A percentile compares a stretch with the other conserved stretches of the same genome.
phyloP scores from a whole-genome alignment of 2,113 vertebrate genomes.

The Uropsilus gracilis region DNA sequence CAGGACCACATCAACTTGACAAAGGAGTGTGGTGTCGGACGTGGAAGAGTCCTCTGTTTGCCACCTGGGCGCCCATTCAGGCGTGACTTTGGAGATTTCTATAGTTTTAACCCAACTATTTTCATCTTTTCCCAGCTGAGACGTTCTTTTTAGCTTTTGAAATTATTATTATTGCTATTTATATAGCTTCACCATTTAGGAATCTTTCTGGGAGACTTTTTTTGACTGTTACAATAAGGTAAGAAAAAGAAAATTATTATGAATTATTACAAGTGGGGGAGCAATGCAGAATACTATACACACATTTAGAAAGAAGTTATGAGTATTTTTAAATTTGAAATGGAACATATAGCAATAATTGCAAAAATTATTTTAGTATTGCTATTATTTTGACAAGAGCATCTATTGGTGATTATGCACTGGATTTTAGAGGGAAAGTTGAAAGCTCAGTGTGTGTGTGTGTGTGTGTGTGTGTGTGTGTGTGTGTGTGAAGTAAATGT shows the following conservation, averaged over 20 bases:
- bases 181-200: not conserved
- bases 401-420: conserved; percentile 22
- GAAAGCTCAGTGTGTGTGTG: not conserved
- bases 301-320: conserved; percentile 39
- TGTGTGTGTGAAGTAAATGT: conserved; percentile 58
- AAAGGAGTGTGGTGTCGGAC: conserved; percentile 67
- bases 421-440: conserved; percentile 62
- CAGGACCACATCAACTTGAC: conserved; percentile 71
- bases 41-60: conserved; percentile 13
- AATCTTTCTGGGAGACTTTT: conserved; percentile 60
- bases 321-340: conserved; percentile 40
- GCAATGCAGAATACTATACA: not conserved
- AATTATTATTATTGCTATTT: not conserved
- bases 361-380: conserved; percentile 36
- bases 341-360: conserved; percentile 13
- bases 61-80: conserved; percentile 47
- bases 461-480: not conserved
- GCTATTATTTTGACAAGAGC: not conserved
- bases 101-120: conserved; percentile 69
- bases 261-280: conserved; percentile 45
- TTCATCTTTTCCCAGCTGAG: conserved; percentile 1
- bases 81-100: conserved; percentile 59
- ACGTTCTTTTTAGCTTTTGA: conserved; percentile 21
- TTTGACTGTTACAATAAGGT: conserved; percentile 78
- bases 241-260: conserved; percentile 66